Percentiles rank a stretch among this genome's conserved stretches.
phyloP scores from a whole-genome alignment of 2,797 vertebrate genomes.

The Tadarida brasiliensis region DNA sequence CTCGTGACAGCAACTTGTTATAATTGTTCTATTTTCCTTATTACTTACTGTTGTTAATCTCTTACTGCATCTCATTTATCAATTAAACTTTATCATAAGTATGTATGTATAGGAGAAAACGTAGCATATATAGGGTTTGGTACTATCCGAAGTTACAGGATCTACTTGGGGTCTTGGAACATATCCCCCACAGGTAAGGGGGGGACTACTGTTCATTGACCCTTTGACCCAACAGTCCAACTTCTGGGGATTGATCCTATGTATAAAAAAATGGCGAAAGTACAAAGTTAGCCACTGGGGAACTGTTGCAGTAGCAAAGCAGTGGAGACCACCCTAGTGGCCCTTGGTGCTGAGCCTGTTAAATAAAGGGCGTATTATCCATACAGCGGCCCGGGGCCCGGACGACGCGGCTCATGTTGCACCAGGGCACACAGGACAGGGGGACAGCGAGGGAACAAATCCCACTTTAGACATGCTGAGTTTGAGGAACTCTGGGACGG shows the following conservation, averaged over 20 bases:
- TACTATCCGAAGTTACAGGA: neutral
- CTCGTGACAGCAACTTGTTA: too few relatives aligned
- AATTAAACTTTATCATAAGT: neutral
- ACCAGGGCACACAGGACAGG: neutral
- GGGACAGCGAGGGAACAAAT: rapidly evolving
- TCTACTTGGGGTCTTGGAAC: neutral
- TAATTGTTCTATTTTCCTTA: neutral
- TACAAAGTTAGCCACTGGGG: neutral
- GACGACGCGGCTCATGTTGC: neutral
- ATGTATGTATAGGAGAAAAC: neutral
- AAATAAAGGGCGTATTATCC: neutral
- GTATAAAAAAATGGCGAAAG: neutral
- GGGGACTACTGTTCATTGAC: neutral
- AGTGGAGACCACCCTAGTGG: neutral
- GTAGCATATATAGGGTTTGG: neutral
- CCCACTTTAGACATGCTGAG: neutral
- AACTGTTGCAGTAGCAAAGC: neutral
- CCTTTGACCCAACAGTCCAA: constrained; percentile 48
- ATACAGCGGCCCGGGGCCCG: neutral
- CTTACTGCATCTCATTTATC: neutral
- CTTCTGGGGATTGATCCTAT: constrained; percentile 9
- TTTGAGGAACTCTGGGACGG: neutral
- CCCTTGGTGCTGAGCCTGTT: neutral
- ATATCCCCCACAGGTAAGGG: neutral
- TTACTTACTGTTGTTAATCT: neutral